These are phyloP conservation scores for Butorides virescens DNA, from an alignment of 2,113 vertebrate genomes.

Conservation along the genomic window DNA sequence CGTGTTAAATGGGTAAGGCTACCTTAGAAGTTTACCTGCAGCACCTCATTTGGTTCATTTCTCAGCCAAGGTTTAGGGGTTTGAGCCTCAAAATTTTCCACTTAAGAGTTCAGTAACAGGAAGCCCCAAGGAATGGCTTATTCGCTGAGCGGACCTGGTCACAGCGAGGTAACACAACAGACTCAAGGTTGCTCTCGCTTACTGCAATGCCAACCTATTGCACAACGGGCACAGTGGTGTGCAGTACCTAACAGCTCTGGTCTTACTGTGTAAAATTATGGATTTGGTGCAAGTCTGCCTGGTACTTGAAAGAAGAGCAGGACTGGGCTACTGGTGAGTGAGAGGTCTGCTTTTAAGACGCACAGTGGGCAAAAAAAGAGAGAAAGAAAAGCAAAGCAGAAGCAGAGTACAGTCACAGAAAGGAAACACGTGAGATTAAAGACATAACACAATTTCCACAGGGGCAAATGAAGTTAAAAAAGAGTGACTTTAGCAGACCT, in stretches of 20 bases:
- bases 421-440: background rate
- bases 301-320: background rate
- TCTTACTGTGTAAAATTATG: background rate
- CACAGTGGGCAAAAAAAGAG: too few relatives aligned
- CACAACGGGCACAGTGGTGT: background rate
- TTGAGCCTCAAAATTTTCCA: background rate
- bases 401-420: background rate
- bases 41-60: background rate
- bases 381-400: background rate
- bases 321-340: background rate
- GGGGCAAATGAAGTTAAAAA: background rate
- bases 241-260: background rate
- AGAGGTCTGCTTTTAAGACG: background rate
- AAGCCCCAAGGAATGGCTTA: background rate
- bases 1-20: background rate
- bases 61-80: background rate
- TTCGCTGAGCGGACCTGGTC: background rate
- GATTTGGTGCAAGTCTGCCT: background rate
- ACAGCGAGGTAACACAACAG: fast-evolving
- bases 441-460: background rate
- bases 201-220: background rate
- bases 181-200: background rate
- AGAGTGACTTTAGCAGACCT: background rate
- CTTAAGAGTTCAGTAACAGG: background rate
- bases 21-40: background rate